Conservation (phyloP, 2,888 invertebrate genomes). For the Dysmachus trigonus region DNA sequence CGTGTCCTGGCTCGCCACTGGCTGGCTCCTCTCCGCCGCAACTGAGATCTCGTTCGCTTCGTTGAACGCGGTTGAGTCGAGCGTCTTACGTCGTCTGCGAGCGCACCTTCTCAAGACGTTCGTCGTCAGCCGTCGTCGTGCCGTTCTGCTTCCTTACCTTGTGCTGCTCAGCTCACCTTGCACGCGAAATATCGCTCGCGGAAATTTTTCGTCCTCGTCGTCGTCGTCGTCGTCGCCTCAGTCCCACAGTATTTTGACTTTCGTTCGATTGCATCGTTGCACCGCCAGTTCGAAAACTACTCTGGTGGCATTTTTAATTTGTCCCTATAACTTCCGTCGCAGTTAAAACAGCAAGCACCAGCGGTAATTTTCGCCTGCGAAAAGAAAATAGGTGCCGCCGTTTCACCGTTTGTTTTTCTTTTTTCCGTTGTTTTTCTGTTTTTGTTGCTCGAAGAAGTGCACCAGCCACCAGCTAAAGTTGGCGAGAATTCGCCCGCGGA, state of each 20-base stretch:
- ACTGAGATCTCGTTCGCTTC: neutral
- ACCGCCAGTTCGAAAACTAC: neutral
- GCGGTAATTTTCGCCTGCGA: neutral
- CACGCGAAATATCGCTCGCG: neutral
- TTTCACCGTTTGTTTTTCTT: neutral
- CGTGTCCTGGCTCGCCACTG: neutral
- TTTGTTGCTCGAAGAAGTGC: neutral
- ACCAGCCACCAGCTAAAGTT: neutral
- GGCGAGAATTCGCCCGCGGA: neutral
- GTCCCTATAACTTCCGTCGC: neutral
- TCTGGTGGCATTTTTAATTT: neutral
- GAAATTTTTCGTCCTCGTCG: neutral
- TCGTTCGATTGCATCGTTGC: neutral
- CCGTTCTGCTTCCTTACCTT: neutral
- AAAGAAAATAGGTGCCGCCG: neutral
- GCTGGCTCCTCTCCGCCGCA: neutral
- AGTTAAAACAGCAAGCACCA: neutral
- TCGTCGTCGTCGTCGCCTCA: neutral
- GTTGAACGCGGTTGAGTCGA: neutral
- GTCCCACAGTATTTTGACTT: neutral
- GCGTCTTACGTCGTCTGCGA: neutral
- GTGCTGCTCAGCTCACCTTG: neutral
- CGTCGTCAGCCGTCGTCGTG: neutral
- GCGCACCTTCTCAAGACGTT: neutral
- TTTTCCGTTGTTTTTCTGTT: neutral